phyloP scores from a whole-genome alignment of 2,797 vertebrate species.

The Acanthornis magna region DNA sequence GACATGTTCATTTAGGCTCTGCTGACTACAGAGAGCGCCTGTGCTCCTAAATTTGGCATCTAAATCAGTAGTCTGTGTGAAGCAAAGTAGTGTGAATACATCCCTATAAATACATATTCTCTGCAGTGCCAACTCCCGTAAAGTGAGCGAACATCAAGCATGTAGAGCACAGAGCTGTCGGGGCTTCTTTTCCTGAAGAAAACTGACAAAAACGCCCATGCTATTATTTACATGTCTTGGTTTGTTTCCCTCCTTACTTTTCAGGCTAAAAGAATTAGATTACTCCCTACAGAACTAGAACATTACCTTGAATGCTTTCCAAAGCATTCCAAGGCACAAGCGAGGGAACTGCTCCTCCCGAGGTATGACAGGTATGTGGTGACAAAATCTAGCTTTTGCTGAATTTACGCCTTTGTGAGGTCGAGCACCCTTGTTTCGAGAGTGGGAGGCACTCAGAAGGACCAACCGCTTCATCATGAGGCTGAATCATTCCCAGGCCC shows the following conservation, averaged over 20 bases:
- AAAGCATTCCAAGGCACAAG: background rate
- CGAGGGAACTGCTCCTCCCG: background rate
- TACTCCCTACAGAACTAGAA: background rate
- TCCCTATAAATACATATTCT: background rate
- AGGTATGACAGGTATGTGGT: background rate
- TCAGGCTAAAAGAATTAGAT: background rate
- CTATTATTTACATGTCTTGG: background rate
- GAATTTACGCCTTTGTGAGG: background rate
- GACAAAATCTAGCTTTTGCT: background rate
- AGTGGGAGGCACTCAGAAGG: background rate
- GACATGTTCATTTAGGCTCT: background rate
- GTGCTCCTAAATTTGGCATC: slow-evolving; percentile 22
- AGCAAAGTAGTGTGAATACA: background rate
- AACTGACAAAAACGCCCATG: background rate
- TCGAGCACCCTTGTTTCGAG: background rate
- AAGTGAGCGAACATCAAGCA: background rate
- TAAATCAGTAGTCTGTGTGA: background rate
- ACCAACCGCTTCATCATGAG: background rate
- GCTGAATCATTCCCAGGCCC: background rate
- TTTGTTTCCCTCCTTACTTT: background rate
- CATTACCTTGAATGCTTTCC: background rate
- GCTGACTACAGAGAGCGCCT: background rate
- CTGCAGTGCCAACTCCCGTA: background rate
- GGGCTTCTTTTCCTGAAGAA: background rate
- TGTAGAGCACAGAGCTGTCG: background rate